Base-by-base conservation (phyloP, 2,797 vertebrate genomes). In the Semaprochilodus insignis region DNA sequence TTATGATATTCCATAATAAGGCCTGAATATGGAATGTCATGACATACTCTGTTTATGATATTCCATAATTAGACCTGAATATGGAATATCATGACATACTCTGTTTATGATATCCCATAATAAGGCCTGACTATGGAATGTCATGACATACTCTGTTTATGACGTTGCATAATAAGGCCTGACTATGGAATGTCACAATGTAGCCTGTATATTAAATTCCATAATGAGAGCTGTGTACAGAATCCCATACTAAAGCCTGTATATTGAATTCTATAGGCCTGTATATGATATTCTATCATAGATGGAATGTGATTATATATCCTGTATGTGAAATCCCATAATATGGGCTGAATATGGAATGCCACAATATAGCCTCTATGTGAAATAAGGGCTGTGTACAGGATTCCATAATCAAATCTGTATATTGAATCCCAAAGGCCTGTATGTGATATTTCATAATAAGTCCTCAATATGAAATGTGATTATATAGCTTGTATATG, bases 181-280 rank as follows among this genome's bases (percentile, higher is more conserved):
- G 14, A 16, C 63, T 63, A 25, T 79, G 51, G 8, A 40, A 67
- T 67, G 36, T 14, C 34, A 67, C n/a, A n/a, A n/a, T n/a, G n/a
- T n/a, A n/a, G n/a, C 65, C 17, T 21, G 17, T n/a, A 1, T 40
- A 40, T 27, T 1, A 81, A 52, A 25, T 67, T 69, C 78, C 83
- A 66, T 36, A 78, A 21, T 66, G 19, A 36, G 48, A 23, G 17
- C 23, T 59, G 19, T 1, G 1, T 51, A 14, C 27, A 6, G 8
- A n/a, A 31, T 25, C 11, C n/a, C 8, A 27, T 63, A 27, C 14
- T 25, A 63, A 27, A 10, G 10, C 60, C 25, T 63, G 15, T 15
- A 63, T 63, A 27, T 63, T 23, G 23, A 63, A 25, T 63, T 11
- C 7, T 8, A 63, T 27, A 62, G 6, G 4, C 11, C 54, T 77